A percentile compares a stretch with the other conserved stretches of the same genome.
phyloP scores from a whole-genome alignment of 2,797 vertebrate species.

The Momotus momota region DNA sequence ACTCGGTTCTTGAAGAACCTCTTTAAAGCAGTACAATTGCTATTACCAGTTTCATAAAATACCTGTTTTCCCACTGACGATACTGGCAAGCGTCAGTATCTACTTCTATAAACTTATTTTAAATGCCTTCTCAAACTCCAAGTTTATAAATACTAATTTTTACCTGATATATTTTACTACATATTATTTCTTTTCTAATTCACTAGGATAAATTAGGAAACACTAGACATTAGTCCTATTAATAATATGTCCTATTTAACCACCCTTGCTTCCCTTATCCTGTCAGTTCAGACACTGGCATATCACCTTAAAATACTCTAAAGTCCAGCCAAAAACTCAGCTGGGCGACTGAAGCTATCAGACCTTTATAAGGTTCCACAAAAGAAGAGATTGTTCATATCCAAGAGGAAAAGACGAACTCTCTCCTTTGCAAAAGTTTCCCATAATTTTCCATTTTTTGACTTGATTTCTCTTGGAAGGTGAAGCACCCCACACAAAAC shows the following conservation, averaged over 20 bases:
- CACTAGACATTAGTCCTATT: not conserved
- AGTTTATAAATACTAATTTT: not conserved
- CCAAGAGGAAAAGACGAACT: not conserved
- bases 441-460: not conserved
- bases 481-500: not conserved
- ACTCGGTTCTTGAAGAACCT: not conserved
- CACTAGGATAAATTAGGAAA: not conserved
- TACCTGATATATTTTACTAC: not conserved
- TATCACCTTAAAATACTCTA: not conserved
- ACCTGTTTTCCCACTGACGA: not conserved
- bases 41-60: not conserved
- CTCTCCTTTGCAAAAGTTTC: not conserved
- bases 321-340: not conserved
- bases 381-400: not conserved
- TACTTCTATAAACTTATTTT: not conserved
- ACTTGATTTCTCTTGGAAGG: not conserved
- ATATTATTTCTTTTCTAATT: not conserved
- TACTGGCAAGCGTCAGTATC: not conserved
- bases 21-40: not conserved
- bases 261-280: not conserved
- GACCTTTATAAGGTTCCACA: not conserved
- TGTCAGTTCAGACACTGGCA: not conserved
- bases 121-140: not conserved
- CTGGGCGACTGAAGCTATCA: not conserved
- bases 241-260: not conserved